phyloP scores from a whole-genome alignment of 2,113 vertebrate genomes.

The Helogale parvula region DNA sequence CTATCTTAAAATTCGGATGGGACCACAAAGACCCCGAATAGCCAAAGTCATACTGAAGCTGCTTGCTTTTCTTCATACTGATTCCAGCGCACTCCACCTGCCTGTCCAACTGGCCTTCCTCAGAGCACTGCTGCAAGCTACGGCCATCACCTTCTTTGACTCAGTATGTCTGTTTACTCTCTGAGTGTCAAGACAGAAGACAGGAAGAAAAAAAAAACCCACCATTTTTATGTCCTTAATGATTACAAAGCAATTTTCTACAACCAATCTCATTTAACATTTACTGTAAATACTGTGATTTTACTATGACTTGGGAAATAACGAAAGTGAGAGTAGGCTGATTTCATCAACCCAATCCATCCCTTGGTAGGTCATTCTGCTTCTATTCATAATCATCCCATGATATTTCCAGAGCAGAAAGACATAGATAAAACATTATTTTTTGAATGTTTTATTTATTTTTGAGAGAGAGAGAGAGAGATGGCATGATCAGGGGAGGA shows the following conservation, averaged over 20 bases:
- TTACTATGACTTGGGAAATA: neutral
- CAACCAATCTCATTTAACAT: neutral
- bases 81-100: neutral
- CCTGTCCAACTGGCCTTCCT: neutral
- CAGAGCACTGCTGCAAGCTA: neutral
- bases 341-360: neutral
- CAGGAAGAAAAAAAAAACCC: neutral
- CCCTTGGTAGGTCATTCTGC: neutral
- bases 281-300: neutral
- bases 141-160: too few species aligned
- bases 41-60: too few species aligned
- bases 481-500: too few species aligned
- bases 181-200: neutral
- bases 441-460: too few species aligned
- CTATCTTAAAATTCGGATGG: too few species aligned
- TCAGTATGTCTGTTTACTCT: neutral
- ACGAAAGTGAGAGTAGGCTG: neutral
- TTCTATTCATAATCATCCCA: neutral
- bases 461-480: too few species aligned
- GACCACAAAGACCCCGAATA: too few species aligned
- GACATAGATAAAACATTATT: neutral
- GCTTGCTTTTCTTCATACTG: rapidly evolving
- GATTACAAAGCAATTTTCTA: neutral
- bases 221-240: neutral
- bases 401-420: neutral